A percentile compares a stretch with the other conserved stretches of the same genome.
Evolutionary conservation across 2,797 vertebrate genomes (phyloP).

Genomic region (Selene dorsalis): DNA sequence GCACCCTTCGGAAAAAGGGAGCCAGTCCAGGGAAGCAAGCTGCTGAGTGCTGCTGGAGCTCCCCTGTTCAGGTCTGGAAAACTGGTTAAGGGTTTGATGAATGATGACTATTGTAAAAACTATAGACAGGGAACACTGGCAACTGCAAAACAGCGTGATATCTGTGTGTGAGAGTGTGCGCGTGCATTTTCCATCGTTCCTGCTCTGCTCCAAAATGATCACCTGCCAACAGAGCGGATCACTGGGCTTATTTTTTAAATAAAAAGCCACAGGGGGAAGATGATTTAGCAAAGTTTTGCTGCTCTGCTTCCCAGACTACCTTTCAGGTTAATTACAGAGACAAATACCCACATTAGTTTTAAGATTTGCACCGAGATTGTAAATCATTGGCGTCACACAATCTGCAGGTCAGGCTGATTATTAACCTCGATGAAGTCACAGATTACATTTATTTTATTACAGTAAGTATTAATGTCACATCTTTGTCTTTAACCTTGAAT

Average conservation of each 20-base stretch:
- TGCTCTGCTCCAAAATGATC: slow-evolving; percentile 25
- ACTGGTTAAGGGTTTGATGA: slow-evolving; percentile 41
- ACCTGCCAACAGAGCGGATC: slow-evolving; percentile 43
- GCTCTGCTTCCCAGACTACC: slow-evolving; percentile 42
- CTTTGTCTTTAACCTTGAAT: not conserved
- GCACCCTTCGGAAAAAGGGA: slow-evolving; percentile 26
- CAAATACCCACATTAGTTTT: slow-evolving; percentile 28
- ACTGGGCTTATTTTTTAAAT: slow-evolving; percentile 16
- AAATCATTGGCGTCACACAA: slow-evolving; percentile 25
- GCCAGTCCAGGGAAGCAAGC: slow-evolving; percentile 38
- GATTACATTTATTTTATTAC: slow-evolving; percentile 14
- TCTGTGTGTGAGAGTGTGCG: not conserved
- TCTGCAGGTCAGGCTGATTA: slow-evolving; percentile 31
- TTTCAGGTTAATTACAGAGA: slow-evolving; percentile 63
- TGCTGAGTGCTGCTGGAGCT: slow-evolving; percentile 44
- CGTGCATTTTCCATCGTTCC: slow-evolving; percentile 7
- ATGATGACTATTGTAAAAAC: slow-evolving; percentile 34
- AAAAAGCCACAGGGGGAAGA: slow-evolving; percentile 38
- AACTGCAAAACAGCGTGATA: slow-evolving; percentile 32
- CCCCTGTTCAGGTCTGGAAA: slow-evolving; percentile 25
- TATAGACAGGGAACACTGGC: slow-evolving; percentile 25
- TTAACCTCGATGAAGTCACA: slow-evolving; percentile 26
- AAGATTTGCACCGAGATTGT: slow-evolving; percentile 20
- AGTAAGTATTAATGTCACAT: slow-evolving; percentile 13
- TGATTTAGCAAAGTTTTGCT: slow-evolving; percentile 23